These are phyloP conservation scores for Epinephelus fuscoguttatus DNA, from an alignment of 2,113 vertebrate species.

Conservation along the genomic window DNA sequence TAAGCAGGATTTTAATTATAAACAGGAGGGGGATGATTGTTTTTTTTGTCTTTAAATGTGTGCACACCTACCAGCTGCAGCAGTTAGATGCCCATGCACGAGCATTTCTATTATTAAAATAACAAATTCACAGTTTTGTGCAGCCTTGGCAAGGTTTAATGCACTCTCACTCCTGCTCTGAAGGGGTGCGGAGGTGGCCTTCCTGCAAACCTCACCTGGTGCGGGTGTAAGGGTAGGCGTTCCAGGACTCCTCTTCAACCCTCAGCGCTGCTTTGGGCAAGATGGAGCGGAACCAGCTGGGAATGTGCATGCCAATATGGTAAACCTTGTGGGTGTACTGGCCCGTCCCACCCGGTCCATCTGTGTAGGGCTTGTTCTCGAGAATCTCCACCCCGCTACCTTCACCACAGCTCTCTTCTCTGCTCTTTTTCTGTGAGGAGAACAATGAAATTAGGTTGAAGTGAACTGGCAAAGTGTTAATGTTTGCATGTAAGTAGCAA, in stretches of 20 bases:
- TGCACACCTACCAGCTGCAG: background rate
- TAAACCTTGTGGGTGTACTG: slow-evolving; percentile 98
- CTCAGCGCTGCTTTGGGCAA: slow-evolving; percentile 95
- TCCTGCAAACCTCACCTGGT: slow-evolving; percentile 86
- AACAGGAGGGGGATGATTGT: background rate
- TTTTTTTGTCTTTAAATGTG: background rate
- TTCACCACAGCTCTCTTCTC: slow-evolving; percentile 94
- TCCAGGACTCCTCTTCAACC: slow-evolving; percentile 98
- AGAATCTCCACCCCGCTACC: slow-evolving; percentile 97
- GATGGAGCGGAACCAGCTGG: slow-evolving; percentile 97
- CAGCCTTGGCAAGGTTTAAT: slow-evolving; percentile 27
- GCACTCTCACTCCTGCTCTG: slow-evolving; percentile 11
- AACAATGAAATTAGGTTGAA: background rate
- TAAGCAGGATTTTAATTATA: background rate
- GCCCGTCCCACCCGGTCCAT: slow-evolving; percentile 92
- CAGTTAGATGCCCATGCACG: background rate
- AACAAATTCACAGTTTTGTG: background rate
- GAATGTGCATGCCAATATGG: slow-evolving; percentile 98
- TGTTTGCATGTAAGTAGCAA: background rate
- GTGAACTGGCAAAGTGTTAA: background rate
- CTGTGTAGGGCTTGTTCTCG: slow-evolving; percentile 94
- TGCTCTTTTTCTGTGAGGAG: slow-evolving; percentile 92
- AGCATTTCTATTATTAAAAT: background rate
- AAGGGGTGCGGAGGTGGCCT: slow-evolving; percentile 31
- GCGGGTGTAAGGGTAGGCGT: slow-evolving; percentile 96